phyloP scores from a whole-genome alignment of 2,797 vertebrate species.

The Semotilus atromaculatus region DNA sequence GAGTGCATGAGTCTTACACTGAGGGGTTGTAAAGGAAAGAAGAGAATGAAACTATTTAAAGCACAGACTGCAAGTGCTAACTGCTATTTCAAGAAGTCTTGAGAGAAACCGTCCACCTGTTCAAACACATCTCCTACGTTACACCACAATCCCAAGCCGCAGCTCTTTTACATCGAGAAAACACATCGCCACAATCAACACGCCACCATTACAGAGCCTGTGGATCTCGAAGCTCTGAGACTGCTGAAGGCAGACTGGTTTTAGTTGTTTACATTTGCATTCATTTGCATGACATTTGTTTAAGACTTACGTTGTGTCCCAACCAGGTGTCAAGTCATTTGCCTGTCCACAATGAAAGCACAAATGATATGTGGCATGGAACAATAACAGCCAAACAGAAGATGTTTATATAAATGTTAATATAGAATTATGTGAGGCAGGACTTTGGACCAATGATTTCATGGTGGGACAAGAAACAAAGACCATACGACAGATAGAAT shows the following conservation, averaged over 20 bases:
- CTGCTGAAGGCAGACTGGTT: constrained; percentile 4
- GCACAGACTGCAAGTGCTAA: constrained; percentile 23
- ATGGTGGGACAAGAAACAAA: neutral
- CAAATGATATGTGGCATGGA: neutral
- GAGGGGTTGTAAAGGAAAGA: constrained; percentile 56
- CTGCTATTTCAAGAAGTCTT: neutral
- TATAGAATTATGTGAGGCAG: neutral
- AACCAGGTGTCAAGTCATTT: neutral
- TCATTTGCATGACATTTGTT: constrained; percentile 28
- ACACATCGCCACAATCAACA: neutral
- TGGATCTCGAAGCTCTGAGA: constrained; percentile 7
- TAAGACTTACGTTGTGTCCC: neutral
- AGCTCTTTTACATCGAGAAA: neutral
- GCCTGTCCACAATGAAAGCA: neutral
- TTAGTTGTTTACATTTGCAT: constrained; percentile 27
- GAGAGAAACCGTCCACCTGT: constrained; percentile 25
- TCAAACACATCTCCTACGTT: constrained; percentile 8
- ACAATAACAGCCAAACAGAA: neutral
- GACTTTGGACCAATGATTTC: neutral
- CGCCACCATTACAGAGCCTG: neutral
- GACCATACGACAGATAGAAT: neutral
- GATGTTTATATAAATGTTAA: neutral
- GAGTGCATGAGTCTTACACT: constrained; percentile 67
- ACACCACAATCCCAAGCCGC: neutral
- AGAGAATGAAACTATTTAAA: constrained; percentile 14